phyloP scores from a whole-genome alignment of 2,797 vertebrate genomes.

The Notoglanidium macrostoma region DNA sequence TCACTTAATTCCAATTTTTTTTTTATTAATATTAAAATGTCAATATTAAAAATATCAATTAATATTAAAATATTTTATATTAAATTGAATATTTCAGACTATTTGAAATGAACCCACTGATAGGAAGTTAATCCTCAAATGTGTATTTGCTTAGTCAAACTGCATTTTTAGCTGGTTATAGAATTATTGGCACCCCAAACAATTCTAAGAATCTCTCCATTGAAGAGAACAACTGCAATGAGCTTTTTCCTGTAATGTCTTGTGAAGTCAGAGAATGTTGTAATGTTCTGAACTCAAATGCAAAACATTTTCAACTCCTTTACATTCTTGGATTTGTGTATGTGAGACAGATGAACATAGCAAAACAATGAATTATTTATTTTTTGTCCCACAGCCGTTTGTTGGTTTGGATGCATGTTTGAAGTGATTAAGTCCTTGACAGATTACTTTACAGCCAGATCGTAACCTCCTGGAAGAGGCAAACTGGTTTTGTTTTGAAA shows the following conservation, averaged over 20 bases:
- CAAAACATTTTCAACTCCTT: neutral
- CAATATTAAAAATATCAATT: neutral
- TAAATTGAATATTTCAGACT: neutral
- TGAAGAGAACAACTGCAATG: neutral
- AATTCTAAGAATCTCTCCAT: neutral
- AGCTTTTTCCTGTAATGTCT: neutral
- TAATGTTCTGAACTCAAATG: neutral
- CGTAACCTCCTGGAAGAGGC: neutral
- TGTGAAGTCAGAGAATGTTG: neutral
- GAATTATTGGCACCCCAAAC: neutral
- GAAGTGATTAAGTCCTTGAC: neutral
- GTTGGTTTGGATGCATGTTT: neutral
- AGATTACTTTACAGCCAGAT: neutral
- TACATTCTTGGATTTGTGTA: neutral
- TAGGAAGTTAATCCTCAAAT: neutral
- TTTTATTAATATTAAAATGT: neutral
- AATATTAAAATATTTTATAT: neutral
- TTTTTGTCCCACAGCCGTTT: neutral
- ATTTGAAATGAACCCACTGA: neutral
- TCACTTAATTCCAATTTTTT: neutral
- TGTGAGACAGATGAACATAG: neutral
- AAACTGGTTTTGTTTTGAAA: neutral
- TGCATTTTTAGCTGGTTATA: neutral
- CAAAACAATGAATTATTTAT: neutral
- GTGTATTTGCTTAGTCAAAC: neutral